phyloP scores from a whole-genome alignment of 2,113 vertebrate species.

The Turnix velox region DNA sequence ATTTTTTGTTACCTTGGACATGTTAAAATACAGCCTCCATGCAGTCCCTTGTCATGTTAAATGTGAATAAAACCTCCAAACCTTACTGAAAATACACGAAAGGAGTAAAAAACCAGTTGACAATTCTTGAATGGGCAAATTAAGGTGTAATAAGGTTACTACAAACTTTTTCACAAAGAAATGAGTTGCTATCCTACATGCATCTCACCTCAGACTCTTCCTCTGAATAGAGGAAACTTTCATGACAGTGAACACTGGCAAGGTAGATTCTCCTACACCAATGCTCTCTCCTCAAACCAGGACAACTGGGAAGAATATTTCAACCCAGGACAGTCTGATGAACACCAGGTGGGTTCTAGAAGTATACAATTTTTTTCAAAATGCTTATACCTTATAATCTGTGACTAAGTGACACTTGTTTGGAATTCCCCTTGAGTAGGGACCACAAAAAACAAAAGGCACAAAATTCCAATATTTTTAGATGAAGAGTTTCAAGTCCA shows the following conservation, averaged over 20 bases:
- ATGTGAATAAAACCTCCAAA: background rate
- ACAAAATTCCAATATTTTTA: background rate
- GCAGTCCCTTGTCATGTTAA: background rate
- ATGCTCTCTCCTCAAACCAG: background rate
- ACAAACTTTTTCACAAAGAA: background rate
- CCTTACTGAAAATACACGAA: background rate
- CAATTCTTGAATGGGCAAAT: background rate
- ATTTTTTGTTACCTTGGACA: background rate
- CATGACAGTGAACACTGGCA: background rate
- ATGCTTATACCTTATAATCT: background rate
- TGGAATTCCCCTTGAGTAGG: background rate
- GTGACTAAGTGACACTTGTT: background rate
- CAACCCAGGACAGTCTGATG: background rate
- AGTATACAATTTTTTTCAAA: background rate
- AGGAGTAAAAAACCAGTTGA: background rate
- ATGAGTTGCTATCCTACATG: background rate
- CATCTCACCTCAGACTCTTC: background rate
- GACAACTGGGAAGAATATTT: background rate
- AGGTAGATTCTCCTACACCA: background rate
- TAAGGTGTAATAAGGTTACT: background rate
- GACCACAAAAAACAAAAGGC: background rate
- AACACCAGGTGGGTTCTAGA: background rate
- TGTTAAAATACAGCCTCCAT: background rate
- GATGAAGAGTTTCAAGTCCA: background rate
- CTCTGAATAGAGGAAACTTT: background rate